Conservation (phyloP, 2,797 vertebrate species). For the Lacerta agilis region DNA sequence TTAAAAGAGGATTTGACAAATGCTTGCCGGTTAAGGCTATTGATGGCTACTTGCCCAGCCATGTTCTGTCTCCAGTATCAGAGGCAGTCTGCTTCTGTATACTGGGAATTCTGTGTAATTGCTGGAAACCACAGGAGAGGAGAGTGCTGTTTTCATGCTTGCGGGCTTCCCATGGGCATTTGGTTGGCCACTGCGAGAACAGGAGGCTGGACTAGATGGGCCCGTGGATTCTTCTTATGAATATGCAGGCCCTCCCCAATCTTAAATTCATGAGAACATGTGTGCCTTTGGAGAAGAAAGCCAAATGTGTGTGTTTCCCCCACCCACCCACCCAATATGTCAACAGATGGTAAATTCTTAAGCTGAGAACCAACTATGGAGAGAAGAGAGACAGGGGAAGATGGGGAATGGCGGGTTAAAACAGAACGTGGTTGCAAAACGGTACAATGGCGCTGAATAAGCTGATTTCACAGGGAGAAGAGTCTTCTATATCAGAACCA, state of each 20-base stretch:
- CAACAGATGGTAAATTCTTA: neutral
- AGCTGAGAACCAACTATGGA: neutral
- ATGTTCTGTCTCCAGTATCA: neutral
- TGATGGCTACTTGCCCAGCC: neutral
- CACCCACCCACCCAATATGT: neutral
- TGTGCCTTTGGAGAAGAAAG: too few relatives aligned
- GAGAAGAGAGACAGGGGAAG: neutral
- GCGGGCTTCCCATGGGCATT: neutral
- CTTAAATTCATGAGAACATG: too few relatives aligned
- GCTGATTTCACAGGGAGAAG: neutral
- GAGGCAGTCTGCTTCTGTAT: neutral
- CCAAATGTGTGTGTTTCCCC: neutral
- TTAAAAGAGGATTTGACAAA: neutral
- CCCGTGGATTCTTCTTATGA: neutral
- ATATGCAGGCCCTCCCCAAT: too few relatives aligned
- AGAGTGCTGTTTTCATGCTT: neutral
- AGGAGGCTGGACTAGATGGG: neutral
- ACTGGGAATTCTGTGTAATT: too few relatives aligned
- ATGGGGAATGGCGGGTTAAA: neutral
- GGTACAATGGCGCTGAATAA: neutral
- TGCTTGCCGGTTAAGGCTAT: neutral
- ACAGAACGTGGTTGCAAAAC: neutral
- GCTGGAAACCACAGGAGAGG: neutral
- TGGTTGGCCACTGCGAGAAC: neutral
- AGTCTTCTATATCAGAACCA: neutral